Evolutionary conservation across 2,888 invertebrate species (phyloP), one percentile per base, ranked within the genome.

Genomic region (Melolontha melolontha): DNA sequence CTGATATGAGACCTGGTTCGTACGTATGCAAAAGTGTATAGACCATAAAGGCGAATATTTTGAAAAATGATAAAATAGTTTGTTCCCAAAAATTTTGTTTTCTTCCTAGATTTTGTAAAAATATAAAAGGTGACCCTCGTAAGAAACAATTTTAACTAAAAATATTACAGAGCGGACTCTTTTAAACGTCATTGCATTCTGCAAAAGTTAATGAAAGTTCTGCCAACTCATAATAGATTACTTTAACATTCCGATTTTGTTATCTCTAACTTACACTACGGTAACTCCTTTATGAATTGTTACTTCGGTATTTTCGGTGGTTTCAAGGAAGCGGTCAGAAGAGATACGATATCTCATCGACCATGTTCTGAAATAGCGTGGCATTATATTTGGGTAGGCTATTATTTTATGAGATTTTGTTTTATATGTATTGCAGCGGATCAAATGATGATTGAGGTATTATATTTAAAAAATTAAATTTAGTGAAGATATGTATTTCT

Each of bases 221-320:
- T 34, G 41, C 8, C 51, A 51, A 41, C 39, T 41, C 22, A 51
- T 64, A 16, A 52, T 51, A 39, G 64, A 51, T 27, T 64, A 64
- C 10, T 64, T 51, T 22, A 64, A 42, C 51, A 8, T 41, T 52
- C 52, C 64, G 11, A 51, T 64, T 12, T 51, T 64, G 7, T 22
- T 64, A n/a, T 12, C 29, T 5, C 14, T 64, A 11, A 22, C 14
- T 1, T 41, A 41, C 12, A n/a, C 27, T 5, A 42, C 41, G 1
- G 5, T 64, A 11, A 40, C 8, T 41, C 29, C 10, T 64, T 64
- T 6, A 42, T 64, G 47, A 41, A 64, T 17, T 11, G 39, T 7
- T 64, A 64, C 16, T 64, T 64, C 14, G 64, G 40, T 1, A 62
- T 64, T 51, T 64, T 64, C 51, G 64, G 64, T n/a, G 64, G 64